phyloP scores from a whole-genome alignment of 1,140 invertebrate species.

The Caerostris extrusa region DNA sequence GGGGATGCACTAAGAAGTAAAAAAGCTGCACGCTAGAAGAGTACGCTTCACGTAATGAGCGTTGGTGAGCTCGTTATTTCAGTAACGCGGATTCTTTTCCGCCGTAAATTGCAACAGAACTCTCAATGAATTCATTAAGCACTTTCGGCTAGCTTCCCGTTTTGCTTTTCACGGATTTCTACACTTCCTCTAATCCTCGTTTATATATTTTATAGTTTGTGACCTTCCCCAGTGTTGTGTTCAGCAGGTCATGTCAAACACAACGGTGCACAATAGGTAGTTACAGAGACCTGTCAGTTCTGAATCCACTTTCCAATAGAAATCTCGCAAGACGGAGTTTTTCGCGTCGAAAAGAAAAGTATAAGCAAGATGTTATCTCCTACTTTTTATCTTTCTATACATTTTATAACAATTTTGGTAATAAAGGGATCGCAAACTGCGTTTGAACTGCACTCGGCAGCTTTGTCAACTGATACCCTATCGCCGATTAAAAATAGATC shows the following conservation, averaged over 20 bases:
- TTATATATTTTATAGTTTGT: neutral
- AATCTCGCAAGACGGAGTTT: neutral
- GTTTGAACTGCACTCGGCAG: neutral
- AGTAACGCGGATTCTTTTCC: neutral
- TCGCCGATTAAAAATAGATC: neutral
- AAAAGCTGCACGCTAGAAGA: constrained; percentile 56
- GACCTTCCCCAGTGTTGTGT: constrained; percentile 25
- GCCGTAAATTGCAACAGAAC: constrained; percentile 38
- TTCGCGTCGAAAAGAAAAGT: neutral
- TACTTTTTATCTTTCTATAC: neutral
- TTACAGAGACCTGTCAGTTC: constrained; percentile 13
- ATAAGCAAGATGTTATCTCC: neutral
- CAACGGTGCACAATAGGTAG: neutral
- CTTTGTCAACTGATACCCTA: neutral
- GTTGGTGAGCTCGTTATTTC: constrained; percentile 70
- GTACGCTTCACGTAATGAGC: neutral
- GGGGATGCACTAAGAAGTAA: constrained; percentile 48
- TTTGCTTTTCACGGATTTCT: constrained; percentile 42
- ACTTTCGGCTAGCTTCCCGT: neutral
- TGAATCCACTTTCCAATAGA: neutral
- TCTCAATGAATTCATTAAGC: constrained; percentile 61
- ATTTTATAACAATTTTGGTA: neutral
- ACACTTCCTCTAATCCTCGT: constrained; percentile 22
- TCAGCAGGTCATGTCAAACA: constrained; percentile 21
- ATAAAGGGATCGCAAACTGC: neutral